Evolutionary conservation across 2,113 vertebrate species (phyloP).

Genomic region (Phrynosoma blainvillii): DNA sequence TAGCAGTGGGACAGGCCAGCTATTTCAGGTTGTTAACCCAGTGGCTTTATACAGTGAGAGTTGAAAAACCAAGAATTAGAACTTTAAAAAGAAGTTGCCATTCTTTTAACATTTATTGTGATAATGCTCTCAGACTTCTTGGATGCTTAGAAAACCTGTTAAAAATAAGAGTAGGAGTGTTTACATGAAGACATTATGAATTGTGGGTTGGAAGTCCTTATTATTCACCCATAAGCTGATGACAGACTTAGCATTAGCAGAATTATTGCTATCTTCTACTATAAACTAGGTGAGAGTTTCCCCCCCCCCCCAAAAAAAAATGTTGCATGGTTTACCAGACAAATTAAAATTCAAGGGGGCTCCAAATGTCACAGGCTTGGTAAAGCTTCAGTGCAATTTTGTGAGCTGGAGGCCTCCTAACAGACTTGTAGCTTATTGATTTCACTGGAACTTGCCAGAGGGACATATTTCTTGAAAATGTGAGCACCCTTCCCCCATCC

Average conservation of each 20-base stretch:
- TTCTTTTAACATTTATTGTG: neutral
- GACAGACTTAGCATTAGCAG: neutral
- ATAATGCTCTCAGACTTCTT: neutral
- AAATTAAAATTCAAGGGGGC: fast-evolving
- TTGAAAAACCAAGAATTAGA: neutral
- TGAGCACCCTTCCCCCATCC: slow-evolving; percentile 56
- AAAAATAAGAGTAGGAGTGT: neutral
- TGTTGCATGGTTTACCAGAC: fast-evolving
- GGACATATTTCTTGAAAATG: slow-evolving; percentile 60
- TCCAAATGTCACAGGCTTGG: neutral
- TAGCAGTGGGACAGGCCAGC: neutral
- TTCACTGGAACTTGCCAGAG: slow-evolving; percentile 27
- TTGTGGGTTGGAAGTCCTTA: neutral
- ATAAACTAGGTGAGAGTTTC: neutral
- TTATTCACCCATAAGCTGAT: neutral
- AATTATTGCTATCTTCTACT: neutral
- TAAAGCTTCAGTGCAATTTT: fast-evolving
- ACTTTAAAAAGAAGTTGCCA: neutral
- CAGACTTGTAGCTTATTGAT: slow-evolving; percentile 16
- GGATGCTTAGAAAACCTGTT: neutral
- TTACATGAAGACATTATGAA: fast-evolving
- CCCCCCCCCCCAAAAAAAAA: no score
- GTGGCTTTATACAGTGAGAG: neutral
- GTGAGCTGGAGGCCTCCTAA: neutral
- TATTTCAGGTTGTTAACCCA: neutral